These are phyloP conservation scores for Pteropus alecto DNA, from an alignment of 2,113 vertebrate genomes.

Conservation along the genomic window DNA sequence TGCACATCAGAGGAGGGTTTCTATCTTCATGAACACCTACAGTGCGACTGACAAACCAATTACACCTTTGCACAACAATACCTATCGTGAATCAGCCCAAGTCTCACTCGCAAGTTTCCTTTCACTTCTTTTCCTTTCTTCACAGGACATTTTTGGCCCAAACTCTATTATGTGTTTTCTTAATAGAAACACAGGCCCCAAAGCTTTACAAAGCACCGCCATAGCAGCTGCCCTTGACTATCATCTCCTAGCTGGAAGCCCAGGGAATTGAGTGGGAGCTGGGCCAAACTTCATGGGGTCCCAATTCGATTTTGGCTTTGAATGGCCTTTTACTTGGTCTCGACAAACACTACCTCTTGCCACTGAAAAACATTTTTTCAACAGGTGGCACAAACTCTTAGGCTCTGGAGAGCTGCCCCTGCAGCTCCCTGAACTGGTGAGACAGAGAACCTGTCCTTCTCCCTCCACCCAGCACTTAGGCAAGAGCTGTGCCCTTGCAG, in stretches of 20 bases:
- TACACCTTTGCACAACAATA: not conserved
- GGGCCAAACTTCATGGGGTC: not conserved
- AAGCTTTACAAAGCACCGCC: not conserved
- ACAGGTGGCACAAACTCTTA: not conserved
- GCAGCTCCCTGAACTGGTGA: not conserved
- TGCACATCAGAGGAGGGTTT: not conserved
- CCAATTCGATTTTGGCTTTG: not conserved
- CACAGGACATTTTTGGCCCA: not conserved
- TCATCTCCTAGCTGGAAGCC: not conserved
- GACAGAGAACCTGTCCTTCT: too few species aligned
- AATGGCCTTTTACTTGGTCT: not conserved
- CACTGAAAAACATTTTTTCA: not conserved
- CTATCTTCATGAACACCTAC: not conserved
- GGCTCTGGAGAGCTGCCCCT: too few species aligned
- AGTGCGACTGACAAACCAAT: not conserved
- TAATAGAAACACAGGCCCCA: not conserved
- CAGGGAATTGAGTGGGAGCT: not conserved
- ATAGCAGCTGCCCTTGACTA: not conserved
- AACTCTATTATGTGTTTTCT: not conserved
- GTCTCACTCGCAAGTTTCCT: not conserved
- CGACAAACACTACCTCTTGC: not conserved
- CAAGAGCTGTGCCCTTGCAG: not conserved
- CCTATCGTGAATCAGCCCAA: not conserved
- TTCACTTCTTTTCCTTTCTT: not conserved
- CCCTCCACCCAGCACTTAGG: not conserved